Evolutionary conservation across 2,797 vertebrate genomes (phyloP).

Genomic region (Microctenopoma steveboyesi): DNA sequence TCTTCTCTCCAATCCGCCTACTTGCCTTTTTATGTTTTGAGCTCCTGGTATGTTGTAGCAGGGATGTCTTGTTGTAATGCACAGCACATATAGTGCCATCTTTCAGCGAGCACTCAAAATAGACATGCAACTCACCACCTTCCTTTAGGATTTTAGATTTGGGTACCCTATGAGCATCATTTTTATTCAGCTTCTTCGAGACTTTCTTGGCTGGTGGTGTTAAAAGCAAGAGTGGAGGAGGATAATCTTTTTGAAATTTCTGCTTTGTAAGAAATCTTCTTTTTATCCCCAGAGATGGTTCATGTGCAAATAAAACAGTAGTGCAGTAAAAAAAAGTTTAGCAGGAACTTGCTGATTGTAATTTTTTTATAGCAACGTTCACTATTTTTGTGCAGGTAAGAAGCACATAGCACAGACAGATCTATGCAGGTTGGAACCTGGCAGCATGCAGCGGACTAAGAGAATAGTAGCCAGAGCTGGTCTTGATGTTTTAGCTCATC

Average conservation of each 20-base stretch:
- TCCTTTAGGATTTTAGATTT: constrained; percentile 10
- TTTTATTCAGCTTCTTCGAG: not conserved
- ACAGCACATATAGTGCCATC: constrained; percentile 9
- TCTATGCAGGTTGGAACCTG: not conserved
- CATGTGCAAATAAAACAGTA: too few relatives aligned
- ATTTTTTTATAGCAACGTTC: constrained; percentile 6
- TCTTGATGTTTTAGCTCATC: not conserved
- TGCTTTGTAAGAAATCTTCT: constrained; percentile 27
- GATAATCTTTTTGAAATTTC: constrained; percentile 17
- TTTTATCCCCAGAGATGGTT: not conserved
- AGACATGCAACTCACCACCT: constrained; percentile 31
- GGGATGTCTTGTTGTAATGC: constrained; percentile 33
- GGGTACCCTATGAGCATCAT: constrained; percentile 7
- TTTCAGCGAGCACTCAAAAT: constrained; percentile 44
- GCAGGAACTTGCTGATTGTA: constrained; percentile 18
- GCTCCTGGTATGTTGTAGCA: constrained; percentile 31
- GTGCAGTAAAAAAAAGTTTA: constrained; percentile 1
- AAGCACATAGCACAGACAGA: not conserved
- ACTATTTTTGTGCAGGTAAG: constrained; percentile 12
- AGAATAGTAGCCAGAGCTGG: not conserved
- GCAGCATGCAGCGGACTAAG: not conserved
- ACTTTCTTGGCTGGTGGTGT: constrained; percentile 9
- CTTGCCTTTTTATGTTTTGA: constrained; percentile 42
- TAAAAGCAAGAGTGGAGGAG: not conserved
- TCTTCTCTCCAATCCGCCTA: constrained; percentile 28